Conservation (phyloP, 2,113 vertebrate species). For the Erythrolamprus reginae region DNA sequence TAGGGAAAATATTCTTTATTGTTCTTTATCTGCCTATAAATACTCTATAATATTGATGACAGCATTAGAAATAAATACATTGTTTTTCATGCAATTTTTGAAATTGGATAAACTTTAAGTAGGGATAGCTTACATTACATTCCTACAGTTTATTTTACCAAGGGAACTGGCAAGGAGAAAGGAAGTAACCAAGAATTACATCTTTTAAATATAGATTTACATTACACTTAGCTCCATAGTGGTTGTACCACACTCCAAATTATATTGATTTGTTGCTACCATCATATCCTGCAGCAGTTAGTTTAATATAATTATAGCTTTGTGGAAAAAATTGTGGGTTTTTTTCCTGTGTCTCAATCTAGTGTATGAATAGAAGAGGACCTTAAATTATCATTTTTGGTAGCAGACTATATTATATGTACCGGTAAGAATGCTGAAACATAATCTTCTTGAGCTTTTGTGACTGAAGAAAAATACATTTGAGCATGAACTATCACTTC, state of each 20-base stretch:
- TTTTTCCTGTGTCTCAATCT: background rate
- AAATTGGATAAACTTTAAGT: background rate
- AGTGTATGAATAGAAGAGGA: background rate
- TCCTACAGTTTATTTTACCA: conserved; percentile 7
- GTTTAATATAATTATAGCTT: conserved; percentile 12
- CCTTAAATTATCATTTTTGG: background rate
- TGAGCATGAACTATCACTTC: background rate
- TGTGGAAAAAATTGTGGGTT: background rate
- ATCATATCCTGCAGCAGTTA: background rate
- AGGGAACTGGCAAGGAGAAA: background rate
- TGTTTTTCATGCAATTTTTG: background rate
- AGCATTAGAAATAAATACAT: background rate
- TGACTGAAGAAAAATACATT: background rate
- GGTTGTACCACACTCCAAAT: conserved; percentile 4
- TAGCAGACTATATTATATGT: background rate
- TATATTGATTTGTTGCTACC: background rate
- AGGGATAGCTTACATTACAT: background rate
- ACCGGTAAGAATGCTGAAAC: background rate
- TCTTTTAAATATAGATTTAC: conserved; percentile 6
- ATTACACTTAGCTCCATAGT: background rate
- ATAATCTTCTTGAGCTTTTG: background rate
- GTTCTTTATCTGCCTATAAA: conserved; percentile 17
- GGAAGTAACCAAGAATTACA: conserved; percentile 27
- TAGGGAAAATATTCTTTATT: conserved; percentile 46
- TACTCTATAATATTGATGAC: background rate